Conservation (phyloP, 2,113 vertebrate species). For the Sisor rabdophorus region DNA sequence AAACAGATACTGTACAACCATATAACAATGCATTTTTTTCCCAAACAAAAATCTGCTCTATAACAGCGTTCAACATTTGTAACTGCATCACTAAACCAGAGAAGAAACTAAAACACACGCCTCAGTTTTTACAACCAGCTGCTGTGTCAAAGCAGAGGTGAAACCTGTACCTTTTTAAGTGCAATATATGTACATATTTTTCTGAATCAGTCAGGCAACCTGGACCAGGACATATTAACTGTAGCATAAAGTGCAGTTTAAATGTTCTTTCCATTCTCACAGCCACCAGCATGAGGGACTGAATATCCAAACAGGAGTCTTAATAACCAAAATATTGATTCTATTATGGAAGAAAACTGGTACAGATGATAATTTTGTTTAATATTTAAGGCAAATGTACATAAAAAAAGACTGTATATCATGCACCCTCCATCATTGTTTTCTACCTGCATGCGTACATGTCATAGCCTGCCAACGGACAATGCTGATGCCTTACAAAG, state of each 20-base stretch:
- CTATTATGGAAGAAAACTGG: background rate
- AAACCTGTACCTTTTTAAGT: background rate
- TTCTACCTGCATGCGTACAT: conserved; percentile 79
- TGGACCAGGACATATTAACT: background rate
- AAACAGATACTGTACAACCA: conserved; percentile 30
- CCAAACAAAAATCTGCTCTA: background rate
- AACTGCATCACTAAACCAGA: background rate
- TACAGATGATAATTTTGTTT: background rate
- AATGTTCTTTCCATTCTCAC: background rate
- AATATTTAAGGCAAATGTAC: conserved; percentile 4
- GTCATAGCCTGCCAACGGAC: conserved; percentile 84
- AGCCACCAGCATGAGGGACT: conserved; percentile 9
- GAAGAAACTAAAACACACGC: background rate
- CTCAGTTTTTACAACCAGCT: background rate
- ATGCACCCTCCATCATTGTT: background rate
- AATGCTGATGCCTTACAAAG: conserved; percentile 83
- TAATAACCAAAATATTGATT: conserved; percentile 6
- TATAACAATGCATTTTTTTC: conserved; percentile 12
- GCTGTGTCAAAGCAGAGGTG: background rate
- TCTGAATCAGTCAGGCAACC: conserved; percentile 7
- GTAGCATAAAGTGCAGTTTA: conserved; percentile 8
- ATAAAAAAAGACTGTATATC: conserved; percentile 5
- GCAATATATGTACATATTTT: conserved; percentile 1
- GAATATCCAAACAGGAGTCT: conserved; percentile 2
- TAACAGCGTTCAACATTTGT: background rate